These are phyloP conservation scores for Falcunculus frontatus DNA, from an alignment of 2,113 vertebrate genomes.

Conservation along the genomic window DNA sequence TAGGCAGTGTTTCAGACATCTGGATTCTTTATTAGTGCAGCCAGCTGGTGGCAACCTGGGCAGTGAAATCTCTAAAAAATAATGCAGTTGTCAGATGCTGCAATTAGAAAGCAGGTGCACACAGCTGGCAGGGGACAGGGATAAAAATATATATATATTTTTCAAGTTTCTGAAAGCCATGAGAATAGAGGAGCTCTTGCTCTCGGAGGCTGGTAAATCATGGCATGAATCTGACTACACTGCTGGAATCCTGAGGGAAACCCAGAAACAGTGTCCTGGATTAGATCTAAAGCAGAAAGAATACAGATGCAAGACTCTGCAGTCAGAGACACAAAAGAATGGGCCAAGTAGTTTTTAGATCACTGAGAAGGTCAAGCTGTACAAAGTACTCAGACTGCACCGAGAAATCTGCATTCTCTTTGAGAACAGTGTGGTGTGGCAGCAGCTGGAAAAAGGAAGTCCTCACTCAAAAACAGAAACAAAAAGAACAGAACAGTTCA, in stretches of 20 bases:
- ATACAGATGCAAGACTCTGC: background rate
- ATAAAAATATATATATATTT: background rate
- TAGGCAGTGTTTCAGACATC: background rate
- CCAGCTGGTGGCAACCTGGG: background rate
- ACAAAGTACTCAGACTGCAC: background rate
- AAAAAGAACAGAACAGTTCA: background rate
- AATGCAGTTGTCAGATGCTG: background rate
- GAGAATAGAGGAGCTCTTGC: background rate
- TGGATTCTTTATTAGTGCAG: background rate
- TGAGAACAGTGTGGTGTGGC: background rate
- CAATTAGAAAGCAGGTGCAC: background rate
- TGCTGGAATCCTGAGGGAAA: background rate
- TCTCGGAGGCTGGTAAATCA: background rate
- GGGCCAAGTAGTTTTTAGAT: background rate
- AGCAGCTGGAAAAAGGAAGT: background rate
- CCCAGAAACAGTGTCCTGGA: background rate
- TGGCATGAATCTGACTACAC: background rate
- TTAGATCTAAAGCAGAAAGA: background rate
- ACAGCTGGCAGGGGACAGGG: background rate
- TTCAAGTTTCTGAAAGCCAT: background rate
- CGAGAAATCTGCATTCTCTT: background rate
- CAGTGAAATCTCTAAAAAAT: background rate
- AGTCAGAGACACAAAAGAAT: background rate
- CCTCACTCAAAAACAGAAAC: background rate
- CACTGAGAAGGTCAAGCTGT: background rate